These are phyloP conservation scores for Drosophila ananassae DNA, from an alignment of 1,140 invertebrate species.

Conservation along the genomic window DNA sequence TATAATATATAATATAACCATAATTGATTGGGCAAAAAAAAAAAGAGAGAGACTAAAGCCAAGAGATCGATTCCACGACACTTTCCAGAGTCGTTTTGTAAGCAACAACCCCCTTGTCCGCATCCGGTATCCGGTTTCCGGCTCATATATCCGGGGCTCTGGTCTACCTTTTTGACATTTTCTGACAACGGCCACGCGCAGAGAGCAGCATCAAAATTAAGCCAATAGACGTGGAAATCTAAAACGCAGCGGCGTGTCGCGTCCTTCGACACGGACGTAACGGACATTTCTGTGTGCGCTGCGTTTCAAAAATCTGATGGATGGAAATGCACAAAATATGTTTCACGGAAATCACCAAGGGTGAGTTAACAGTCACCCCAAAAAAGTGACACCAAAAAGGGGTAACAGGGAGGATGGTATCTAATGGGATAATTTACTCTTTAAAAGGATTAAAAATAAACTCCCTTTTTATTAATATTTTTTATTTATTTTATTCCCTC, in stretches of 20 bases:
- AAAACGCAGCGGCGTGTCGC: constrained; percentile 71
- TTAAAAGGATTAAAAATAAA: neutral
- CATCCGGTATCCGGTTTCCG: constrained; percentile 11
- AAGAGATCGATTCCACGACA: constrained; percentile 10
- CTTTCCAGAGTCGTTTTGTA: neutral
- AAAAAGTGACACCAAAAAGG: constrained; percentile 8
- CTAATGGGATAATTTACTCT: neutral
- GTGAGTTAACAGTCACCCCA: constrained; percentile 57
- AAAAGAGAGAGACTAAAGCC: constrained; percentile 3
- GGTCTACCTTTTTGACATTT: constrained; percentile 9
- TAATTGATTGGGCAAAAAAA: constrained; percentile 11
- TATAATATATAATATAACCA: constrained; percentile 21
- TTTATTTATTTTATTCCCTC: neutral
- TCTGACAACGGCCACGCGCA: constrained; percentile 63
- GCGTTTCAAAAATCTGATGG: constrained; percentile 83
- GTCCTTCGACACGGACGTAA: constrained; percentile 68
- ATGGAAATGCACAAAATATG: constrained; percentile 85
- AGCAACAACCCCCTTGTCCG: neutral
- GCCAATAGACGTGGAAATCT: constrained; percentile 67
- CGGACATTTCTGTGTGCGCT: constrained; percentile 76
- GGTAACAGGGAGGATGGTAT: neutral
- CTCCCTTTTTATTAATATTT: too few species aligned
- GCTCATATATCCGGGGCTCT: too few species aligned
- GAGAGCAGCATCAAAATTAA: constrained; percentile 80
- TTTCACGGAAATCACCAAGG: constrained; percentile 85